Base-by-base conservation (phyloP, 1,140 invertebrate genomes). In the Eupeodes corollae region DNA sequence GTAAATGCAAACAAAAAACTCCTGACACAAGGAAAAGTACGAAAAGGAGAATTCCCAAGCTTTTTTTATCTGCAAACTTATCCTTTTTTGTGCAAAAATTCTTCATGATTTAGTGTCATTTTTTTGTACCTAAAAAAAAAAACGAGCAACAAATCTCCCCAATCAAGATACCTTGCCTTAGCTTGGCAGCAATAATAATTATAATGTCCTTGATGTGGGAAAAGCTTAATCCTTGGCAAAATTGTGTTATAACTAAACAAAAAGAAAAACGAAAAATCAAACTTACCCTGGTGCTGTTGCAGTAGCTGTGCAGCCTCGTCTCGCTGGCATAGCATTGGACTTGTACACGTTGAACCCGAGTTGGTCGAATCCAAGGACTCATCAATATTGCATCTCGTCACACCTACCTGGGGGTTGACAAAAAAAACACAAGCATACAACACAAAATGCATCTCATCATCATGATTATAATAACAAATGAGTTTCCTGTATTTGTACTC, bases 281-380 rank as follows among this genome's bases (percentile, higher is more conserved):
- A 37, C 13, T 5, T 14, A 58, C 59, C 58, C 48, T 61, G 61
- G 56, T 55, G 54, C 62, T 65, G 62, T 53, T 67, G 44, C 13
- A 40, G 15, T 53, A 67, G 46, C 10, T 50, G 57, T 52, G 67
- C 63, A 21, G 65, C 49, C 52, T 67, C 64, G 46, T 67, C 64
- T 47, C 64, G 59, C 45, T 65, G 61, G 53, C 64, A 56, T 45
- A 67, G 52, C 64, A 67, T 67, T 43, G 64, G 64, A 39, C 64
- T 67, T 45, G 64, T 62, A 51, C 64, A 67, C 47, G 64, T 67
- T 39, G 64, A 67, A 19, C 61, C 64, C 18, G 64, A 67, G 49
- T 65, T 60, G 32, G 61, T 67, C 12, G 64, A 67, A 52, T 67
- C 64, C 10, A 67, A 61, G 19, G 64, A 67, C 38, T 66, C 64